These are phyloP conservation scores for Zootermopsis nevadensis DNA, from an alignment of 2,888 invertebrate species.

Conservation along the genomic window DNA sequence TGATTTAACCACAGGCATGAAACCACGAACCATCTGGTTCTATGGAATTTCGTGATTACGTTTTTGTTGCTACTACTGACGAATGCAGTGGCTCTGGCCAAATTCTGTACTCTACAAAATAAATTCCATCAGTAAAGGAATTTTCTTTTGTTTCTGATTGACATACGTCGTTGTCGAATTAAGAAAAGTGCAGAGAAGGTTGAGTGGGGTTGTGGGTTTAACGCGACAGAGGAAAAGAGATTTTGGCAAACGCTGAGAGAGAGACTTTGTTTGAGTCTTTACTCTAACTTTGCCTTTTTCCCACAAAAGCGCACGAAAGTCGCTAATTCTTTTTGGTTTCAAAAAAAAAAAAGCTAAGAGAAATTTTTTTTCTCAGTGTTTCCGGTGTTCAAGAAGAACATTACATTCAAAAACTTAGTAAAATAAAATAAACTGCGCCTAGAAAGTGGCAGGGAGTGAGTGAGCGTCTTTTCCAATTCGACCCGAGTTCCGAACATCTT, in stretches of 20 bases:
- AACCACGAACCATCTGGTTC: too few species aligned
- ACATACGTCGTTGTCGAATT: not conserved
- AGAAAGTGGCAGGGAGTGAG: too few species aligned
- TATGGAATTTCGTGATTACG: too few species aligned
- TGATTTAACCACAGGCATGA: too few species aligned
- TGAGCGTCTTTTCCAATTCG: too few species aligned
- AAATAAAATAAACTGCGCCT: not conserved
- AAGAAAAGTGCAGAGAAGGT: not conserved
- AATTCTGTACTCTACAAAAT: too few species aligned
- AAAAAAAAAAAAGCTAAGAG: not conserved
- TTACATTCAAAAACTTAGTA: not conserved
- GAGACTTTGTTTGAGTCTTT: constrained; percentile 18
- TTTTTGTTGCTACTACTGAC: too few species aligned
- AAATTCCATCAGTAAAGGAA: too few species aligned
- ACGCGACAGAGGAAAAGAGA: constrained; percentile 28
- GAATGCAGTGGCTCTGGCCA: too few species aligned
- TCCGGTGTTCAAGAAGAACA: constrained; percentile 1
- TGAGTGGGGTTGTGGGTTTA: constrained; percentile 9
- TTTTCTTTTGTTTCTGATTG: too few species aligned
- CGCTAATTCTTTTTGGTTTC: constrained; percentile 29
- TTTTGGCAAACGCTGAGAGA: constrained; percentile 27
- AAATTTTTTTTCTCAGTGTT: constrained; percentile 18
- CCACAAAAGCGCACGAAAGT: not conserved
- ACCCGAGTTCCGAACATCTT: too few species aligned
- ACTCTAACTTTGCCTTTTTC: not conserved